Evolutionary conservation across 2,113 vertebrate species (phyloP).

Genomic region (Prietella phreatophila): DNA sequence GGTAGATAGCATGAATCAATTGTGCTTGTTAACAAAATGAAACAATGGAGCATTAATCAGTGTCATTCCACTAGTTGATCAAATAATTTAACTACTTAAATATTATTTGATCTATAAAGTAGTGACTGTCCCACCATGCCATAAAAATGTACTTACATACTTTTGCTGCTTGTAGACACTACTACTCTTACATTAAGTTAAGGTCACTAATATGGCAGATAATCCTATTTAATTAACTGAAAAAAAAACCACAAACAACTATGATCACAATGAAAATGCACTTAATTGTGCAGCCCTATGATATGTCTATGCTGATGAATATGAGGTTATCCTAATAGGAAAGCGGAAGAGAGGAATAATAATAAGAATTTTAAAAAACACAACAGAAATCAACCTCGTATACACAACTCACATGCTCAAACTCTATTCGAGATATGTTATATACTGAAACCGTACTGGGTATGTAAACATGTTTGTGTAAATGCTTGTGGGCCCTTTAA

Average conservation of each 20-base stretch:
- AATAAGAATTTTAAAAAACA: not conserved
- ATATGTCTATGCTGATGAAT: not conserved
- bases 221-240: not conserved
- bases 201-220: not conserved
- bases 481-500: not conserved
- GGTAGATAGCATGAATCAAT: not conserved
- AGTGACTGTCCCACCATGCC: not conserved
- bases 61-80: not conserved
- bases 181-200: not conserved
- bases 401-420: not conserved
- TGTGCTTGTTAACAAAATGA: not conserved
- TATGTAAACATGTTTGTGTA: conserved; percentile 25
- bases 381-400: not conserved
- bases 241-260: not conserved
- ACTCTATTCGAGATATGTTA: not conserved
- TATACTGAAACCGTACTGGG: not conserved
- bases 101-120: not conserved
- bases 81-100: not conserved
- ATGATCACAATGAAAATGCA: not conserved
- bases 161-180: not conserved
- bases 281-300: not conserved
- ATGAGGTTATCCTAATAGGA: not conserved
- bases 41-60: not conserved
- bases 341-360: not conserved
- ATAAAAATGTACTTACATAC: not conserved